Percentiles rank a stretch among this genome's conserved stretches.
Conservation (phyloP, 2,113 vertebrate genomes). For the Lophotis ruficrista region DNA sequence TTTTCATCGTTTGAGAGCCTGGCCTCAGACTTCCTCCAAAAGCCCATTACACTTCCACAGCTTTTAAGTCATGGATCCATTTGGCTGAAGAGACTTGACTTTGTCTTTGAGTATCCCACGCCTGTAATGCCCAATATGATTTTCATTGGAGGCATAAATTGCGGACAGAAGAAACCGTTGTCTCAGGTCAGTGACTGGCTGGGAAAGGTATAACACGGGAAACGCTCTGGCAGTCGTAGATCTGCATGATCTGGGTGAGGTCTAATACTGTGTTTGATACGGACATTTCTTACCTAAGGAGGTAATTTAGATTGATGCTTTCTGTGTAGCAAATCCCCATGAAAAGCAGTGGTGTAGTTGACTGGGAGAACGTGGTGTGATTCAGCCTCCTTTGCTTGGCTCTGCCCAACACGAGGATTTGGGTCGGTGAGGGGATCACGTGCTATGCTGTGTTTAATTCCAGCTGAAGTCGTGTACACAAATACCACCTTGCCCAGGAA, state of each 20-base stretch:
- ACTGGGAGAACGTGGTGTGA: neutral
- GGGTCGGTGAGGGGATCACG: rapidly evolving
- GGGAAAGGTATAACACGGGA: neutral
- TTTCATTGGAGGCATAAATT: conserved; percentile 80
- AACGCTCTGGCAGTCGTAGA: neutral
- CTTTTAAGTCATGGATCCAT: conserved; percentile 75
- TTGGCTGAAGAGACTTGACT: conserved; percentile 83
- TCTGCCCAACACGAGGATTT: neutral
- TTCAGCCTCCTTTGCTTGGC: neutral
- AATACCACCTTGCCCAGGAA: neutral
- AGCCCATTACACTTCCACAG: conserved; percentile 69
- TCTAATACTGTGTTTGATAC: neutral
- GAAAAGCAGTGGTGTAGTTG: neutral
- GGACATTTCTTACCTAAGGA: neutral
- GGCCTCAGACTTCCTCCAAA: conserved; percentile 74
- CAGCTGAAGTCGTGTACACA: neutral
- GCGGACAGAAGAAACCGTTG: neutral
- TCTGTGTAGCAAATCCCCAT: neutral
- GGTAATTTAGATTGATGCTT: neutral
- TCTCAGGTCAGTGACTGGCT: conserved; percentile 68
- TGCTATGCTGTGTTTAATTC: neutral
- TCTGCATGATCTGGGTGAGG: neutral
- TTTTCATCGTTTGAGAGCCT: conserved; percentile 74
- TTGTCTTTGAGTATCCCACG: conserved; percentile 81
- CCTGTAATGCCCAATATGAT: conserved; percentile 84